Percentiles rank a stretch among this genome's conserved stretches.
phyloP scores from a whole-genome alignment of 2,797 vertebrate genomes.

The Parotocinclus haroldoi region DNA sequence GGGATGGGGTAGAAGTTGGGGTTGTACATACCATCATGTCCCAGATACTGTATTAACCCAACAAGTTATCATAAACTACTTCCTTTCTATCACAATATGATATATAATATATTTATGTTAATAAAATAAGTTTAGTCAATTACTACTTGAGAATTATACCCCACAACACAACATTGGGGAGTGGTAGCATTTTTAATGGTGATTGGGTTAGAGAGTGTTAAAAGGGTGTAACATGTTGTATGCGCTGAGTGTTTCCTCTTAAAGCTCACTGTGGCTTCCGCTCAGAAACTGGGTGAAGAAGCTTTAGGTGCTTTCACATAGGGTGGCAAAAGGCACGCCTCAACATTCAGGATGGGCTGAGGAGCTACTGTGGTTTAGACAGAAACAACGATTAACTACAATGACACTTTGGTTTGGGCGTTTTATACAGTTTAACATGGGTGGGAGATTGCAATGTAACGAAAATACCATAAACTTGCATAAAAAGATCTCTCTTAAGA shows the following conservation, averaged over 20 bases:
- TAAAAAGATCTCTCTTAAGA: no score
- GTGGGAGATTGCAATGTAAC: no score
- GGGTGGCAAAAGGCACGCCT: background rate
- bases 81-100: no score
- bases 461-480: no score
- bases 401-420: no score
- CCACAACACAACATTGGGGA: background rate
- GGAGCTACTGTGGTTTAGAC: constrained; percentile 4
- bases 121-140: no score
- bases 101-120: no score
- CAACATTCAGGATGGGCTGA: background rate
- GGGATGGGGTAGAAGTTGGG: no score
- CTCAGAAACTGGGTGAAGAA: background rate
- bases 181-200: background rate
- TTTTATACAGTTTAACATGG: no score
- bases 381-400: background rate
- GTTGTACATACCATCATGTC: no score
- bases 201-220: background rate
- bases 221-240: constrained; percentile 17
- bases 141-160: background rate
- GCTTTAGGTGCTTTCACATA: background rate
- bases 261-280: constrained; percentile 34
- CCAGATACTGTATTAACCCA: no score
- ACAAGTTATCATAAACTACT: no score
- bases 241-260: constrained; percentile 35